Evolutionary conservation across 2,113 vertebrate species (phyloP).

Genomic region (Rousettus leschenaultii): DNA sequence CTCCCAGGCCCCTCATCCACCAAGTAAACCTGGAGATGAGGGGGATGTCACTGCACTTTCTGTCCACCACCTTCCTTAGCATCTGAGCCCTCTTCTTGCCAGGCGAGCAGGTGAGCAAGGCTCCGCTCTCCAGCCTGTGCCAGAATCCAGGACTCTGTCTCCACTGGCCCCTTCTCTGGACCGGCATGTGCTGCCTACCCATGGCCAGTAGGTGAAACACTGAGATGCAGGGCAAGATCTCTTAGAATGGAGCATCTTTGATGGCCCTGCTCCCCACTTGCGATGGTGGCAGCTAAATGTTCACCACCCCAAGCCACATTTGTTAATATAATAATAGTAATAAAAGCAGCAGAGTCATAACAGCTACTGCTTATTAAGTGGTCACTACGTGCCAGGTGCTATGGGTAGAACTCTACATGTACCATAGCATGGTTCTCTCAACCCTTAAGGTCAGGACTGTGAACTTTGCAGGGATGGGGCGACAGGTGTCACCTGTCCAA

Average conservation of each 20-base stretch:
- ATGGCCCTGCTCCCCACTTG: neutral
- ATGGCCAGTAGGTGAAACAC: neutral
- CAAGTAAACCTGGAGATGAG: neutral
- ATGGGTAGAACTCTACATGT: neutral
- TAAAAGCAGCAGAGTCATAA: neutral
- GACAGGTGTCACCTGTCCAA: neutral
- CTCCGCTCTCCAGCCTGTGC: neutral
- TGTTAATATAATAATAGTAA: neutral
- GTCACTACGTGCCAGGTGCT: neutral
- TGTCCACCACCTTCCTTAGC: neutral
- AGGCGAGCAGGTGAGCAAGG: neutral
- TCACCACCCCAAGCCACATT: accelerated
- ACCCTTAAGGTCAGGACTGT: neutral
- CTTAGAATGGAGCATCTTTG: accelerated
- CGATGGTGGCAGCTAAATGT: neutral
- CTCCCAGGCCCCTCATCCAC: no score
- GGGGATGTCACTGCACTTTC: neutral
- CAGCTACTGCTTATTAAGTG: neutral
- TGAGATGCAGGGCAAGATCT: neutral
- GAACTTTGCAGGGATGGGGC: neutral
- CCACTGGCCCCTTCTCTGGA: neutral
- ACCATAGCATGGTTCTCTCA: neutral
- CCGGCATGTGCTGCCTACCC: neutral
- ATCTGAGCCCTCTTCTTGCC: neutral
- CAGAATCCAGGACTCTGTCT: neutral